Percentiles rank a stretch among this genome's conserved stretches.
Conservation (phyloP, 2,113 vertebrate genomes). For the Colossoma macropomum region DNA sequence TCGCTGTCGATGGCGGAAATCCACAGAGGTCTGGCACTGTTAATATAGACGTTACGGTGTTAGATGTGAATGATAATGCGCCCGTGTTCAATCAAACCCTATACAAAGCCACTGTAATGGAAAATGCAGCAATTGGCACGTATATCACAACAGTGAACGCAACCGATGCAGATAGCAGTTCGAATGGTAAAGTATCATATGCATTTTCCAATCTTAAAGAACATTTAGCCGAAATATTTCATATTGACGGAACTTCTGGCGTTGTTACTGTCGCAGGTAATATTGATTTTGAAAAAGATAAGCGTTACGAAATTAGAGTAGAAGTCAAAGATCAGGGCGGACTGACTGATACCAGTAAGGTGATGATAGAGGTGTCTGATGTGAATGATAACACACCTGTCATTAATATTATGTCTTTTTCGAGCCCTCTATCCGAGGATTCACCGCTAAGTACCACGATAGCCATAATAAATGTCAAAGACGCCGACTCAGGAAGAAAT, state of each 20-base stretch:
- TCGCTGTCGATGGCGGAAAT: constrained; percentile 68
- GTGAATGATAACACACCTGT: constrained; percentile 68
- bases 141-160: constrained; percentile 65
- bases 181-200: constrained; percentile 61
- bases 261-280: constrained; percentile 57
- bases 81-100: constrained; percentile 68
- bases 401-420: constrained; percentile 68
- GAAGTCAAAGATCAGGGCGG: constrained; percentile 65
- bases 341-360: constrained; percentile 60
- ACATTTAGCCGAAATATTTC: constrained; percentile 36
- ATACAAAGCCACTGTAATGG: constrained; percentile 64
- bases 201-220: constrained; percentile 55
- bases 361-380: constrained; percentile 66
- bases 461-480: constrained; percentile 71
- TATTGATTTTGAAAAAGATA: constrained; percentile 70
- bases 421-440: constrained; percentile 66
- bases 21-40: constrained; percentile 66
- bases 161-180: constrained; percentile 65
- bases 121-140: constrained; percentile 54
- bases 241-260: constrained; percentile 59
- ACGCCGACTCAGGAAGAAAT: constrained; percentile 71
- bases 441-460: constrained; percentile 63
- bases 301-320: constrained; percentile 65
- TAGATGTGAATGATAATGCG: constrained; percentile 75
- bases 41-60: constrained; percentile 64